Evolutionary conservation across 2,888 invertebrate genomes (phyloP), one percentile per base, ranked within the genome.

Genomic region (Molorchus minor): DNA sequence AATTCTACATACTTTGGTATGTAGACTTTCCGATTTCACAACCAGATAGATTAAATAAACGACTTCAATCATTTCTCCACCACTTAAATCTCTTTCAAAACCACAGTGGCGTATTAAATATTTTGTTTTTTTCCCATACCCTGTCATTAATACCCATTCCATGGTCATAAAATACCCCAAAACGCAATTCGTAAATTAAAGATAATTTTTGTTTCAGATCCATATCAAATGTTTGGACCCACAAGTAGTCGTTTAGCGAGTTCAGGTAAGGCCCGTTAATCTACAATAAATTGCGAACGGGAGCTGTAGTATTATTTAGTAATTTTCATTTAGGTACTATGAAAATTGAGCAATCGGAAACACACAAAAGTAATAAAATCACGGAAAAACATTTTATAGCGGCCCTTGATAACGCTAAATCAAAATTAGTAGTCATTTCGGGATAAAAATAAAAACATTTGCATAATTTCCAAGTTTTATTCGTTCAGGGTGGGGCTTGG

Each of bases 191-290:
- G 33, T 38, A 49, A 61, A 67, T 67, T 61, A 65, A 56, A 53
- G 16, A 3, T 41, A 29, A 38, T 56, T 61, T 60, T 67, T 64
- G 43, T 88, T 88, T 57, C 89, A 96, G 96, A 97, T 92, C 96
- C 96, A 80, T 97, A 97, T 88, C 96, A 96, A 86, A 93, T 96
- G 92, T 96, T 96, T 82, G 96, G 96, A 63, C 94, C 96, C 62
- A 95, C 96, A 65, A 96, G 96, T 86, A 96, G 95, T 86, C 89
- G 96, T 78, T 85, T 96, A 79, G 96, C 96, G 55, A 96, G 94
- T 83, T 95, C 96, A 85, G 94, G 94, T 94, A 84, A 86, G 83
- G 29, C 17, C 45, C 62, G 56, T 56, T 71, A 68, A 70, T 69
- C 66, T 61, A 62, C 49, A 58, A 61, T 58, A 54, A 60, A 62